Conservation (phyloP, 1,140 invertebrate genomes). For the Diprion similis region DNA sequence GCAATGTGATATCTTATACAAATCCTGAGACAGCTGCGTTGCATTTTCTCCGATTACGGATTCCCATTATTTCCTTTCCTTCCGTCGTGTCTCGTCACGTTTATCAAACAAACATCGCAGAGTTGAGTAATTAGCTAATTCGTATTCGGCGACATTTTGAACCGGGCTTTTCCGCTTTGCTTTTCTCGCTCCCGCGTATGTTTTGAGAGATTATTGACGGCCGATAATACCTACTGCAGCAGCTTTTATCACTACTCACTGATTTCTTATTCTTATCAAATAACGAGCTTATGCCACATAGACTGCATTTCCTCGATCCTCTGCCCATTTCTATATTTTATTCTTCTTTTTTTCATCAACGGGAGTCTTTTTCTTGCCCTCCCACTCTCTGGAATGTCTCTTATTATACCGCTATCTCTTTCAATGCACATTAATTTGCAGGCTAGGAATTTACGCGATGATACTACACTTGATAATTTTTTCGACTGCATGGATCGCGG, state of each 20-base stretch:
- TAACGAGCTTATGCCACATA: slow-evolving; percentile 19
- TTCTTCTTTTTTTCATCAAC: neutral
- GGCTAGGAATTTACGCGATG: neutral
- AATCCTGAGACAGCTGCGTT: slow-evolving; percentile 17
- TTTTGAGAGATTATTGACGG: slow-evolving; percentile 7
- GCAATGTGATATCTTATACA: slow-evolving; percentile 10
- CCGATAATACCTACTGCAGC: neutral
- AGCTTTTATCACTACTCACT: slow-evolving; percentile 14
- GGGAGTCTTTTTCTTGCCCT: no score
- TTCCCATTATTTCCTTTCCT: slow-evolving; percentile 30
- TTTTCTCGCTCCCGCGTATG: slow-evolving; percentile 18
- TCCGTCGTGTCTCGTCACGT: no score
- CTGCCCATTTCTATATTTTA: slow-evolving; percentile 17
- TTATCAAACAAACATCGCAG: neutral
- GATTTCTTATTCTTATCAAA: slow-evolving; percentile 29
- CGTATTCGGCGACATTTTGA: no score
- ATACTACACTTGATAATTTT: neutral
- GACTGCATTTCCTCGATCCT: slow-evolving; percentile 22
- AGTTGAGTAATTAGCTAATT: no score
- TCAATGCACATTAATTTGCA: neutral
- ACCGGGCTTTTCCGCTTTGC: no score
- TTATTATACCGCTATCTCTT: no score
- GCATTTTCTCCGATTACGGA: slow-evolving; percentile 34
- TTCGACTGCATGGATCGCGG: neutral
- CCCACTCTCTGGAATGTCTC: no score